Percentiles rank a stretch among this genome's conserved stretches.
These are phyloP conservation scores for Xestia xanthographa DNA, from an alignment of 2,888 invertebrate species.

Conservation along the genomic window DNA sequence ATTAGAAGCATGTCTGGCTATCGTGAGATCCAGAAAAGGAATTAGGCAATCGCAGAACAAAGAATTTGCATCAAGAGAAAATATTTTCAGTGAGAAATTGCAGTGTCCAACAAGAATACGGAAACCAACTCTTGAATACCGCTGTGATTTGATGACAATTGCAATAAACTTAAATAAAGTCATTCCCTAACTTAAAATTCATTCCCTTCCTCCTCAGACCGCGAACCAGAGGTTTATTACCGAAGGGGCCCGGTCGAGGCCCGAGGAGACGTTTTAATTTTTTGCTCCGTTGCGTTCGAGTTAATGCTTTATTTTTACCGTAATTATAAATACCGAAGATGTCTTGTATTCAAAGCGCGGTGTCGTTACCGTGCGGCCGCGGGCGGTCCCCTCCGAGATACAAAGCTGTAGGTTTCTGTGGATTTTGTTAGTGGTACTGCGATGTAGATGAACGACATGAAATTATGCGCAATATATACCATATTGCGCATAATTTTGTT, in stretches of 20 bases:
- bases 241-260: constrained; percentile 44
- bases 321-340: constrained; percentile 81
- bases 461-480: too few relatives aligned
- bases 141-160: constrained; percentile 23
- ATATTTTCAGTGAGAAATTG: not conserved
- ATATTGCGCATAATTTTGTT: too few relatives aligned
- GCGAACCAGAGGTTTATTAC: constrained; percentile 43
- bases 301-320: constrained; percentile 81
- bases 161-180: constrained; percentile 51
- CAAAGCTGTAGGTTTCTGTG: constrained; percentile 13
- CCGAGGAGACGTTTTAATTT: constrained; percentile 83
- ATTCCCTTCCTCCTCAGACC: constrained; percentile 31
- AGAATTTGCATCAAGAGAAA: not conserved
- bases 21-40: not conserved
- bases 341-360: constrained; percentile 71
- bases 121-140: not conserved
- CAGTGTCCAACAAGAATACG: not conserved
- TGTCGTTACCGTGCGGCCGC: constrained; percentile 45
- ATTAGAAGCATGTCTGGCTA: too few relatives aligned
- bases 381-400: constrained; percentile 34
- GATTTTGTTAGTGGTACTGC: constrained; percentile 1
- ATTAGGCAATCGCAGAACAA: not conserved
- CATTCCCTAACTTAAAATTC: constrained; percentile 41
- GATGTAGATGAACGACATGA: not conserved
- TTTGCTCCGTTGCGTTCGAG: constrained; percentile 82